Evolutionary conservation across 1,140 invertebrate species (phyloP), one percentile per base, ranked within the genome.

Genomic region (Mizuhopecten yessoensis): DNA sequence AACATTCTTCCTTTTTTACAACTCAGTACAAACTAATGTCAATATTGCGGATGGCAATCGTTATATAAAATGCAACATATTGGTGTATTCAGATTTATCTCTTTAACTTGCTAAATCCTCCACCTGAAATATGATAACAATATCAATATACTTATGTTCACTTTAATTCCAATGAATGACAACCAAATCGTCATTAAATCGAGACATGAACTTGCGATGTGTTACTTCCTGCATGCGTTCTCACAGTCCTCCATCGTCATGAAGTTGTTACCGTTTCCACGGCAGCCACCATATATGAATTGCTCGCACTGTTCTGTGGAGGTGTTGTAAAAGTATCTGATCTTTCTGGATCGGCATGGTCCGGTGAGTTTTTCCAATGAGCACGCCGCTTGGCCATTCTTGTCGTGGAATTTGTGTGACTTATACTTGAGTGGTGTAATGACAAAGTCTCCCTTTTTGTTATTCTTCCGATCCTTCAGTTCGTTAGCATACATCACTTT

Each of bases 51-150:
- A n/a, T n/a, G n/a, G n/a, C n/a, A n/a, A n/a, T n/a, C n/a, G n/a
- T n/a, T n/a, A n/a, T n/a, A n/a, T 13, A 39, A 39, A 7, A 29
- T 23, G 11, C 23, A 75, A 29, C n/a, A 75, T n/a, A n/a, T 29
- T 75, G n/a, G 29, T 29, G n/a, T 7, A 75, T 75, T n/a, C n/a
- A 75, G 57, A 29, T 29, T 29, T 75, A 29, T 75, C 57, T 17
- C 1, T 29, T 29, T 3, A n/a, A 75, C 57, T 0, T 75, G 5
- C 57, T 17, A 29, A 75, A 75, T n/a, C 45, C 45, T 2, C 45
- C 45, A 49, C 57, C 57, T 75, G 57, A 75, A 29, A 75, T 75
- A 75, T 75, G 57, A 75, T 75, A 75, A 75, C 57, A 75, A n/a
- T n/a, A 75, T 29, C 23, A 75, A 17, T 75, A 29, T 45, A 23